phyloP scores from a whole-genome alignment of 2,888 invertebrate genomes.

The Neoscelio sp. region DNA sequence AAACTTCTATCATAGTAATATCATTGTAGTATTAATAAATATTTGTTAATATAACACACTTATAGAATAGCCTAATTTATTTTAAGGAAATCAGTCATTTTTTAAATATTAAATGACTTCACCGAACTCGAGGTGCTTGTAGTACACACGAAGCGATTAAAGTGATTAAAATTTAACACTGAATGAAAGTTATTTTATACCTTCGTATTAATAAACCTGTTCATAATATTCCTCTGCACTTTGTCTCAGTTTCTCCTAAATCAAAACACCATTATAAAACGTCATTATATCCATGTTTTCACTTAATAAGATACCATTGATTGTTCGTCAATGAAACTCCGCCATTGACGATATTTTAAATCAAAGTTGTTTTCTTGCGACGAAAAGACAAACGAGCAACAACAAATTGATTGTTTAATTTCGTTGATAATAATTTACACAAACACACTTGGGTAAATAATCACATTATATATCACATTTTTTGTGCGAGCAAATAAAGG shows the following conservation, averaged over 20 bases:
- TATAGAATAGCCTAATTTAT: no score
- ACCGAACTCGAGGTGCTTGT: slow-evolving; percentile 1
- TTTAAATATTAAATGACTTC: background rate
- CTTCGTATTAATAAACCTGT: background rate
- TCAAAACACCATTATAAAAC: slow-evolving; percentile 10
- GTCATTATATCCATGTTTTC: slow-evolving; percentile 11
- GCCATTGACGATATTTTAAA: background rate
- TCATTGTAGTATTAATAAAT: no score
- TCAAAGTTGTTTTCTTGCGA: background rate
- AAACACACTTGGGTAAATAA: slow-evolving; percentile 32
- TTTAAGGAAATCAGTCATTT: no score
- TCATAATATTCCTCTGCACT: slow-evolving; percentile 8
- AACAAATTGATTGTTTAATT: slow-evolving; percentile 34
- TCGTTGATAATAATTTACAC: slow-evolving; percentile 24
- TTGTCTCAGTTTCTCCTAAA: slow-evolving; percentile 10
- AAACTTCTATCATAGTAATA: no score
- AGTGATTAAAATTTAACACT: slow-evolving; percentile 10
- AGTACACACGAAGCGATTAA: no score
- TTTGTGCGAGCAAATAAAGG: slow-evolving; percentile 43
- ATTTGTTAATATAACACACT: no score
- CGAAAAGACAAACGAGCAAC: slow-evolving; percentile 13
- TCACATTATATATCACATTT: slow-evolving; percentile 16
- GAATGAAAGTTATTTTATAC: slow-evolving; percentile 5
- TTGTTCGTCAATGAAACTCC: background rate
- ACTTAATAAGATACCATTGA: slow-evolving; percentile 6